phyloP scores from a whole-genome alignment of 2,888 invertebrate species.

The Ennomos erosarius region DNA sequence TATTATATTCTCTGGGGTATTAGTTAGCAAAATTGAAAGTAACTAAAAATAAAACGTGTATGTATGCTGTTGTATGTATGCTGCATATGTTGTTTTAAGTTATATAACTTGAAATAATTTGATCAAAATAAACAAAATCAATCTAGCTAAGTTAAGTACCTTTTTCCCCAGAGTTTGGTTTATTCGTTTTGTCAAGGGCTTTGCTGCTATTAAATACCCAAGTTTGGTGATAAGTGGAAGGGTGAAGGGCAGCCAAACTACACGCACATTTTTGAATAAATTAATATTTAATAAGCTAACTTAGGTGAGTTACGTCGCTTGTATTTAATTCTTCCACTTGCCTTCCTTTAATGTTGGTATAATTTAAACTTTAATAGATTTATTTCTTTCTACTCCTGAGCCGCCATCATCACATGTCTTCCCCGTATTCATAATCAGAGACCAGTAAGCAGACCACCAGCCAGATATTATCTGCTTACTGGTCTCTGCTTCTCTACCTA shows the following conservation, averaged over 20 bases:
- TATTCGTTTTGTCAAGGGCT: constrained; percentile 28
- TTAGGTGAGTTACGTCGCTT: constrained; percentile 16
- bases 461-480: no score
- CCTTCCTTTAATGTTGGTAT: no score
- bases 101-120: not conserved
- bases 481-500: no score
- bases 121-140: constrained; percentile 19
- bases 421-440: no score
- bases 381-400: no score
- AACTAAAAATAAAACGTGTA: no score
- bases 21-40: no score
- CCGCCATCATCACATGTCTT: no score
- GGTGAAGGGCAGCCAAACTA: constrained; percentile 29
- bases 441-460: no score
- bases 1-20: no score
- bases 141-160: constrained; percentile 12
- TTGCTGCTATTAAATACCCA: constrained; percentile 27
- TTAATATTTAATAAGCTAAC: constrained; percentile 26
- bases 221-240: constrained; percentile 31
- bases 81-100: not conserved
- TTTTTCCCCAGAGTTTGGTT: constrained; percentile 13
- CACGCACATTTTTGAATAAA: constrained; percentile 32
- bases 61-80: no score
- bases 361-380: no score
- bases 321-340: not conserved